Evolutionary conservation across 2,113 vertebrate genomes (phyloP).

Genomic region (Balaeniceps rex): DNA sequence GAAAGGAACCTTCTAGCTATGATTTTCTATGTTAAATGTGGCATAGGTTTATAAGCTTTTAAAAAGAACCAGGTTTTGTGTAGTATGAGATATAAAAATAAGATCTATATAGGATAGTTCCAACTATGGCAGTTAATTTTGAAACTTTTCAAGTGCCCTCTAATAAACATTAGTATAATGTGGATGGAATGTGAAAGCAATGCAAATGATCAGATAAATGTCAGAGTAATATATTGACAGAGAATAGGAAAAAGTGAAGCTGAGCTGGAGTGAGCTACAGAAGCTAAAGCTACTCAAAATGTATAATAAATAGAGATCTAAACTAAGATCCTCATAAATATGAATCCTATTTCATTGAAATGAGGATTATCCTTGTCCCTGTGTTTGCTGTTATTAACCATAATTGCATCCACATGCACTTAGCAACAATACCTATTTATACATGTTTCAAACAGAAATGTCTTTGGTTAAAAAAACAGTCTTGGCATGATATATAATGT

Average conservation of each 20-base stretch:
- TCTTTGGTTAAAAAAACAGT: neutral
- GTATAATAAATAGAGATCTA: neutral
- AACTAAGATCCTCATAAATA: slow-evolving; percentile 12
- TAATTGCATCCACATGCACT: neutral
- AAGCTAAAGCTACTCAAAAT: slow-evolving; percentile 3
- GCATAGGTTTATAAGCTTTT: neutral
- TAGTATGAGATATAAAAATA: neutral
- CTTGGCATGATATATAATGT: neutral
- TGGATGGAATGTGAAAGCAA: neutral
- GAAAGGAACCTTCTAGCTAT: neutral
- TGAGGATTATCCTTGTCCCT: neutral
- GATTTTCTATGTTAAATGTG: neutral
- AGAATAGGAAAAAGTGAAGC: slow-evolving; percentile 11
- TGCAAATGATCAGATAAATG: neutral
- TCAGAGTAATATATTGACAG: neutral
- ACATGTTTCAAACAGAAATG: neutral
- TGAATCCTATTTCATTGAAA: neutral
- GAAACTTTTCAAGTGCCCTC: neutral
- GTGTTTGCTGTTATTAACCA: neutral
- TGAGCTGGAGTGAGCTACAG: neutral
- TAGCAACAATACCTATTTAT: neutral
- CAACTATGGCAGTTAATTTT: neutral
- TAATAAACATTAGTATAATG: neutral
- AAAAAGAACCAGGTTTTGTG: neutral
- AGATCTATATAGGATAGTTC: neutral